Percentiles rank a stretch among this genome's conserved stretches.
Conservation (phyloP, 1,140 invertebrate species). For the Oncopodura yosiiana region DNA sequence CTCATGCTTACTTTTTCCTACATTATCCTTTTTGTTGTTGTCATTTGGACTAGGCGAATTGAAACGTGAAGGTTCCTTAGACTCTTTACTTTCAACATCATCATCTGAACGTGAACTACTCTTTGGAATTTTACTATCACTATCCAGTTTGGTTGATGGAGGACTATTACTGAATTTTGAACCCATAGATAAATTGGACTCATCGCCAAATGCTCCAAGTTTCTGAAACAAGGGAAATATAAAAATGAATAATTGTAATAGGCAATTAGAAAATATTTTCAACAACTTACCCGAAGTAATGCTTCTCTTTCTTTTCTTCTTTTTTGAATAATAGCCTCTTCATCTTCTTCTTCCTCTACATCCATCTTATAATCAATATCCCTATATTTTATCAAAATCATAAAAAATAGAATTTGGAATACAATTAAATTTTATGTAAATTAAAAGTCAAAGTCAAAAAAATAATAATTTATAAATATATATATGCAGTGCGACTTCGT, state of each 20-base stretch:
- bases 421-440: not conserved
- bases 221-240: slow-evolving; percentile 39
- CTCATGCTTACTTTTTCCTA: slow-evolving; percentile 20
- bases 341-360: slow-evolving; percentile 88
- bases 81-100: not conserved
- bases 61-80: slow-evolving; percentile 25
- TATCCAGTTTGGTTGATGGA: slow-evolving; percentile 40
- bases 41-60: slow-evolving; percentile 9
- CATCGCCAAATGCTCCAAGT: slow-evolving; percentile 52
- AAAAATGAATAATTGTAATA: slow-evolving; percentile 14
- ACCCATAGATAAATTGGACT: slow-evolving; percentile 47
- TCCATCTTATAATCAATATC: slow-evolving; percentile 60
- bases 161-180: slow-evolving; percentile 38
- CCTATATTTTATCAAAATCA: slow-evolving; percentile 33
- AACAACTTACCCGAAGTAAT: slow-evolving; percentile 59
- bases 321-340: slow-evolving; percentile 84
- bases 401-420: slow-evolving; percentile 22
- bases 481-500: too few species aligned
- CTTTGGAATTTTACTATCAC: slow-evolving; percentile 38
- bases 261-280: not conserved
- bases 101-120: slow-evolving; percentile 33
- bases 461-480: too few species aligned
- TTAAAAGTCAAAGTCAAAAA: not conserved
- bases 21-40: slow-evolving; percentile 23
- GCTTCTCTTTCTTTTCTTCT: slow-evolving; percentile 80